These are phyloP conservation scores for Poecilia latipinna DNA, from an alignment of 2,113 vertebrate species.

Conservation along the genomic window DNA sequence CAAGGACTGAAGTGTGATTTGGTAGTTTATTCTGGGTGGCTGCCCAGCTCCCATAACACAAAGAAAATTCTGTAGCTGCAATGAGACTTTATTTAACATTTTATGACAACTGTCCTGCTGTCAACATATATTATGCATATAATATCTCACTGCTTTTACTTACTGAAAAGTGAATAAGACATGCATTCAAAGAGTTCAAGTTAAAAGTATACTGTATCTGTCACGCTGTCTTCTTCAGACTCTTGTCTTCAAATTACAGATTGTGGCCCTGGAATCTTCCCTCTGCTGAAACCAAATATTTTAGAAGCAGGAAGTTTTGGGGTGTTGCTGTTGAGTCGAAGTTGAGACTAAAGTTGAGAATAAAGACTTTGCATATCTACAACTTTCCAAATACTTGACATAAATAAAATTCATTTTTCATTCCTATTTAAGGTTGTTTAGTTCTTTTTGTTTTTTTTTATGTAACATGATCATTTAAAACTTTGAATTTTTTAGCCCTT, in stretches of 20 bases:
- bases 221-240: background rate
- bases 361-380: background rate
- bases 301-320: background rate
- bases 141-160: background rate
- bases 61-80: constrained; percentile 63
- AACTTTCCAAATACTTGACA: background rate
- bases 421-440: background rate
- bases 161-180: background rate
- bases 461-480: too few species aligned
- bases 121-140: constrained; percentile 9
- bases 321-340: background rate
- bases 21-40: constrained; percentile 80
- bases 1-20: constrained; percentile 74
- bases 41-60: constrained; percentile 72
- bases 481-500: too few species aligned
- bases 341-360: too few species aligned
- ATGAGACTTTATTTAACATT: constrained; percentile 21
- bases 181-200: background rate
- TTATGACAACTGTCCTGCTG: background rate
- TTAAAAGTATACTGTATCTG: background rate
- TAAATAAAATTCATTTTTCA: background rate
- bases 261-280: background rate
- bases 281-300: background rate
- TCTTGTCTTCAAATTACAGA: background rate
- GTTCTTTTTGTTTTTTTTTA: background rate